A percentile compares a stretch with the other conserved stretches of the same genome.
Evolutionary conservation across 2,888 invertebrate species (phyloP).

Genomic region (Drosophila birchii): DNA sequence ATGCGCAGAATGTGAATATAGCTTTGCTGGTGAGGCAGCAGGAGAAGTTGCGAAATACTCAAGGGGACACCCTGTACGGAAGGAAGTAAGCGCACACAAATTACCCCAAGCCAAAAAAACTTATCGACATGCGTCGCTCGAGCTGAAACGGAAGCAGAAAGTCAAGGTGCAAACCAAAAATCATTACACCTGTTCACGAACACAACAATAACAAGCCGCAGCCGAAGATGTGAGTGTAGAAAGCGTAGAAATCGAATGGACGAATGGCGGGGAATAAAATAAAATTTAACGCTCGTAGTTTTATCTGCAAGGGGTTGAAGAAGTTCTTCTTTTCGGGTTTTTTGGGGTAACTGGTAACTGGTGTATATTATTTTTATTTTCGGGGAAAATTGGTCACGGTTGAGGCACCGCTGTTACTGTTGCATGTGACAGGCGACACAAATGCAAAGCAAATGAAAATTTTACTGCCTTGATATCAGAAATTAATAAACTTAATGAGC

Average conservation of each 20-base stretch:
- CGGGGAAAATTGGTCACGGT: constrained; percentile 62
- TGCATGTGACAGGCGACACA: constrained; percentile 63
- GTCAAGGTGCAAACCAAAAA: constrained; percentile 78
- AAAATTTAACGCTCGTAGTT: constrained; percentile 53
- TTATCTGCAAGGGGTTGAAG: constrained; percentile 47
- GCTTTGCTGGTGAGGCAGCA: constrained; percentile 16
- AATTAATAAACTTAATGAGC: constrained; percentile 76
- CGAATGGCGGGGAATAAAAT: constrained; percentile 38
- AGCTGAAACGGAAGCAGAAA: constrained; percentile 66
- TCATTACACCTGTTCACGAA: constrained; percentile 78
- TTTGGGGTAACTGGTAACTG: constrained; percentile 21
- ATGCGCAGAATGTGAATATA: constrained; percentile 9
- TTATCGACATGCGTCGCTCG: constrained; percentile 55
- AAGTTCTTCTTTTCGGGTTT: constrained; percentile 11
- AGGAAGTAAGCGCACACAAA: constrained; percentile 67
- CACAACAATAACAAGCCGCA: background rate
- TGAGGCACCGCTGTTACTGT: constrained; percentile 44
- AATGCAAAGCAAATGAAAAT: constrained; percentile 43
- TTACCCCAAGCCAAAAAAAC: constrained; percentile 61
- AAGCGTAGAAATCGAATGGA: constrained; percentile 70
- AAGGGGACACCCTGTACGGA: constrained; percentile 59
- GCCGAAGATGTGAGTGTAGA: constrained; percentile 49
- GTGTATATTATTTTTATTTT: constrained; percentile 29
- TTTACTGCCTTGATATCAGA: constrained; percentile 53
- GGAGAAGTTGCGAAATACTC: constrained; percentile 4